Base-by-base conservation (phyloP, 2,888 invertebrate genomes). In the Catocala sponsa region DNA sequence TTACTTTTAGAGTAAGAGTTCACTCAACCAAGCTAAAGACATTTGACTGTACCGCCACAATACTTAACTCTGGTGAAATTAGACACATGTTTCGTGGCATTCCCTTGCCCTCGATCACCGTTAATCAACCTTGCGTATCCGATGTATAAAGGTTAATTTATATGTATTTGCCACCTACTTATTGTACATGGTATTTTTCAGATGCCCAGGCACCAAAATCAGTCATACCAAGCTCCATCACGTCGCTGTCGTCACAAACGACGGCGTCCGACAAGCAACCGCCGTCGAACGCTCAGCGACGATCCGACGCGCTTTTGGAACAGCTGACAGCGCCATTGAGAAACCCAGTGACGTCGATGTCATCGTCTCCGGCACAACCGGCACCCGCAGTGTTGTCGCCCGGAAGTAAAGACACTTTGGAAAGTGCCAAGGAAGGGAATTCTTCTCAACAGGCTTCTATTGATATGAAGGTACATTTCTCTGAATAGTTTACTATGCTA, bases 291-390 rank as follows among this genome's bases (percentile, higher is more conserved):
- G 90, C 93, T 4, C 93, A 94, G 72, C 84, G 94, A 0, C 90
- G 94, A 6, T 94, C 94, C 0, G 94, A 95, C 60, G 92, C 92
- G 0, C 70, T 94, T 50, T 76, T 94, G 12, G 95, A 94, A 74
- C 92, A 94, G 57, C 83, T 95, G 66, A 95, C 94, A 0, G 80
- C 88, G 71, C 94, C 94, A 0, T 74, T 95, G 63, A 82, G 89
- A 65, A 93, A 89, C 73, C 88, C 89, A 0, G 82, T 90, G 57
- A 67, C 89, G 1, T 82, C 91, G 0, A 46, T 88, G 68, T 74
- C 81, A 60, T 76, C 88, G 48, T 73, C 86, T 6, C 86, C 84
- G 42, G 65, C 80, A 12, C 81, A 80, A 43, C 82, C 89, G 4
- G 65, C 81, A 6, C 65, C 86, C 6, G 79, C 80, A 1, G 85